Evolutionary conservation across 2,888 invertebrate genomes (phyloP), one percentile per base, ranked within the genome.

Genomic region (Elmis aenea): DNA sequence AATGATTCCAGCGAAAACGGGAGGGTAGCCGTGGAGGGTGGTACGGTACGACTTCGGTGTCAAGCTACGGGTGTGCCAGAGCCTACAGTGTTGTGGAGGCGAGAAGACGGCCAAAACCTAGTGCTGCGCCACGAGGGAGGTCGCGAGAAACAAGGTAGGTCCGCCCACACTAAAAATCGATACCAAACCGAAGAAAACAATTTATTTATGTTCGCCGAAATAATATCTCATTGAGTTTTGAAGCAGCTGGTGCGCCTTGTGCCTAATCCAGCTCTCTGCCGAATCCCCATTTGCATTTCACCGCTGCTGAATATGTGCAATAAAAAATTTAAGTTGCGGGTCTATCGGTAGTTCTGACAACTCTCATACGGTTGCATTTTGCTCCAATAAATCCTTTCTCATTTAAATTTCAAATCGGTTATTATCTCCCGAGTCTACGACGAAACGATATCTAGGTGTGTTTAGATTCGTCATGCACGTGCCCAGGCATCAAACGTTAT

Each of bases 21-120:
- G 26, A 81, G 85, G 50, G 83, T 87, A 21, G 81, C 86, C 4
- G 75, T 81, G 31, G 90, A 91, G 64, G 85, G 87, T 3, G 89
- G 89, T 16, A 82, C 78, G 41, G 80, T 89, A 42, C 72, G 81
- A 38, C 72, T 91, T 33, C 74, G 78, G 26, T 91, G 91, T 67
- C 77, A 76, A 46, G 88, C 89, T 0, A 87, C 83, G 1, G 90
- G 91, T 14, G 81, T 83, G 6, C 90, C 91, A 0, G 75, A 81
- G 26, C 90, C 91, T 1, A 80, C 77, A 1, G 81, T 87, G 14
- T 70, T 78, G 55, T 92, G 91, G 91, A 75, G 81, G 41, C 73
- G 90, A 32, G 89, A 91, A 61, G 82, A 83, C 55, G 80, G 83
- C 48, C 75, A 78, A 46, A 83, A 81, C 52, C 86, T 91, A 45